Evolutionary conservation across 1,140 invertebrate species (phyloP).

Genomic region (Eciton burchellii): DNA sequence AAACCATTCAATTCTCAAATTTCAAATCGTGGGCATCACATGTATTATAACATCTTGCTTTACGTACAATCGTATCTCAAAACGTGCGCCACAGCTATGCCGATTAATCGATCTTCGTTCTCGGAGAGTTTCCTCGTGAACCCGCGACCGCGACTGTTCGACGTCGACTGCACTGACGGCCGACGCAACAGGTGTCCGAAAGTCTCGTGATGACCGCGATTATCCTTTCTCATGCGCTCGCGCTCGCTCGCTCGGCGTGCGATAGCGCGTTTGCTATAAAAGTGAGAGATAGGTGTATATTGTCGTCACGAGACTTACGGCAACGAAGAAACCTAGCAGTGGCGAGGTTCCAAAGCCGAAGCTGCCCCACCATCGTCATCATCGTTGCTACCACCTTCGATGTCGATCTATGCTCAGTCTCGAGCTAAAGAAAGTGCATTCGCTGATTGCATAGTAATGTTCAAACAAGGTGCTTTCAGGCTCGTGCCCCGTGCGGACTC

Average conservation of each 20-base stretch:
- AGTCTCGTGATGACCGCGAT: neutral
- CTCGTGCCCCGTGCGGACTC: no score
- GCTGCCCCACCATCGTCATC: slow-evolving; percentile 42
- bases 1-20: no score
- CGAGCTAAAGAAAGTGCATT: no score
- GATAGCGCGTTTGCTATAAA: slow-evolving; percentile 42
- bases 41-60: no score
- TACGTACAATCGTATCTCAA: no score
- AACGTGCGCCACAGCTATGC: no score
- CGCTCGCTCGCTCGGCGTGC: slow-evolving; percentile 32
- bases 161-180: slow-evolving; percentile 17
- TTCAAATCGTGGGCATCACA: no score
- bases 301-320: slow-evolving; percentile 6
- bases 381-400: neutral
- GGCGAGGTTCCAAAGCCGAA: slow-evolving; percentile 10
- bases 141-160: slow-evolving; percentile 17
- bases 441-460: no score
- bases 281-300: slow-evolving; percentile 24
- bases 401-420: neutral
- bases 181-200: slow-evolving; percentile 63
- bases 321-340: slow-evolving; percentile 39
- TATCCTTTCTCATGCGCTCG: slow-evolving; percentile 27
- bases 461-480: no score
- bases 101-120: neutral
- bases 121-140: no score